phyloP scores from a whole-genome alignment of 2,888 invertebrate genomes.

The Meliscaeva auricollis region DNA sequence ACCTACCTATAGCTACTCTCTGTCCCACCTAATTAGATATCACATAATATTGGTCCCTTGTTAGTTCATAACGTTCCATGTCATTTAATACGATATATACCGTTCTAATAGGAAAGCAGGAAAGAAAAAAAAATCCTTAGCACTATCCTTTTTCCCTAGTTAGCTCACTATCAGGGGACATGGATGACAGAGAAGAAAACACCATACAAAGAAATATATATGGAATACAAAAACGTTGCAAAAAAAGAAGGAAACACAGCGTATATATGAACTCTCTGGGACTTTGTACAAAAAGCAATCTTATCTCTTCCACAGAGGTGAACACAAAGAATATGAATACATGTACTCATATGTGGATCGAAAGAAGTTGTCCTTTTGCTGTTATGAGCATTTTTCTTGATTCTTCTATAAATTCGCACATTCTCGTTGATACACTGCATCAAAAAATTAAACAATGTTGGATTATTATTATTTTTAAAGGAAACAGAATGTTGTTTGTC shows the following conservation, averaged over 20 bases:
- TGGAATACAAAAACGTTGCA: not conserved
- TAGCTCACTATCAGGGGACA: constrained; percentile 52
- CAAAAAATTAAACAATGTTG: not conserved
- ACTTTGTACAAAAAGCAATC: constrained; percentile 62
- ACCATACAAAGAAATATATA: constrained; percentile 19
- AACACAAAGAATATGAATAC: constrained; percentile 69
- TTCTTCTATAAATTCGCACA: not conserved
- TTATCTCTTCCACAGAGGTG: constrained; percentile 73
- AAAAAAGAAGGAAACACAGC: constrained; percentile 29
- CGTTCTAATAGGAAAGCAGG: constrained; percentile 51
- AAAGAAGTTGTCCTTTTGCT: constrained; percentile 45
- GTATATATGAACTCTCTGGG: constrained; percentile 27
- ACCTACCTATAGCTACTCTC: constrained; percentile 29
- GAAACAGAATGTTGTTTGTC: not conserved
- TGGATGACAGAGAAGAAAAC: constrained; percentile 43
- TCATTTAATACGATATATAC: constrained; percentile 73
- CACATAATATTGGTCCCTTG: constrained; percentile 73
- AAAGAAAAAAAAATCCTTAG: constrained; percentile 31
- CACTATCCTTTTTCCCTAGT: constrained; percentile 64
- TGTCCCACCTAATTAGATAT: constrained; percentile 71
- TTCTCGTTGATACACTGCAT: constrained; percentile 4
- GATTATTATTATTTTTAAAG: not conserved
- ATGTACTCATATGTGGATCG: constrained; percentile 12
- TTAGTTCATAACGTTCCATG: constrained; percentile 75
- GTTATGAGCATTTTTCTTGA: constrained; percentile 31